Conservation (phyloP, 2,797 vertebrate species). For the Emydoidea blandingii region DNA sequence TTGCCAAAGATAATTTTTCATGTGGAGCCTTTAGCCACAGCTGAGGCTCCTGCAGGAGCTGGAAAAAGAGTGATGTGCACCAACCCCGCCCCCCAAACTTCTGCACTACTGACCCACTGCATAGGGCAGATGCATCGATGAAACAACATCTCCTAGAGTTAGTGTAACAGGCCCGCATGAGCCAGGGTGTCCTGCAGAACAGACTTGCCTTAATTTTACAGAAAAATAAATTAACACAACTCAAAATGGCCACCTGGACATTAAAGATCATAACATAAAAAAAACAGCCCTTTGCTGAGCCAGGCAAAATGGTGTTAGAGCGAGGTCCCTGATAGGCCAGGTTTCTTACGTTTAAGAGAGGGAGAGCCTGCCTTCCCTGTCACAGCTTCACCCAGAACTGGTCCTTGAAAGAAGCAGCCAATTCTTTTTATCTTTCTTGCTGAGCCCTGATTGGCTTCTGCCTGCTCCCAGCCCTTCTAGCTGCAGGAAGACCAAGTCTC, state of each 20-base stretch:
- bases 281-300: neutral
- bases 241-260: neutral
- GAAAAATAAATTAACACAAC: neutral
- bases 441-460: neutral
- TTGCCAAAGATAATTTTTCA: neutral
- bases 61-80: neutral
- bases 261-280: neutral
- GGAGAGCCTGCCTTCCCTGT: neutral
- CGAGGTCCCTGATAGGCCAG: neutral
- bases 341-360: neutral
- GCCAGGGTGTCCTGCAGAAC: neutral
- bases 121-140: neutral
- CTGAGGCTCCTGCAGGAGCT: neutral
- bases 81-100: accelerated
- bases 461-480: neutral
- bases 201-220: too few relatives aligned
- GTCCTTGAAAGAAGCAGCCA: neutral
- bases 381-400: neutral
- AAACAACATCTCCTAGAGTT: neutral
- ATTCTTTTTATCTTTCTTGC: neutral
- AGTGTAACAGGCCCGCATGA: neutral
- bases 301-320: neutral
- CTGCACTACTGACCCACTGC: accelerated
- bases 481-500: neutral
- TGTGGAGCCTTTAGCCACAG: neutral